phyloP scores from a whole-genome alignment of 2,888 invertebrate species.

The Hedya salicella region DNA sequence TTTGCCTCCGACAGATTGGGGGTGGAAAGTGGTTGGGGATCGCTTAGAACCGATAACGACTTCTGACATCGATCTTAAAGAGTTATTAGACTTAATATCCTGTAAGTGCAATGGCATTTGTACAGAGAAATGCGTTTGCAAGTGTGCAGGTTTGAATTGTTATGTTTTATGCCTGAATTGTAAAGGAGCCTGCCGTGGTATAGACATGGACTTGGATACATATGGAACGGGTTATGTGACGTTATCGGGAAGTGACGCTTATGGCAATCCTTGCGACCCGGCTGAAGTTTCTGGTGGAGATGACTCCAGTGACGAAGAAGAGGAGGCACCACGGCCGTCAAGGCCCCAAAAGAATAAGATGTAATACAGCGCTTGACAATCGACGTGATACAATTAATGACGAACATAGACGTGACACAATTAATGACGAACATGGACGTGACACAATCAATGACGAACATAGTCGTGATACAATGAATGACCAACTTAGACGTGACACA shows the following conservation, averaged over 20 bases:
- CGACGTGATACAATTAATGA: neutral
- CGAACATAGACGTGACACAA: too few relatives aligned
- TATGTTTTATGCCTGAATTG: slow-evolving; percentile 11
- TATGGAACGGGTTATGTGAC: neutral
- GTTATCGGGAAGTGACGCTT: neutral
- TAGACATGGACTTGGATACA: slow-evolving; percentile 2
- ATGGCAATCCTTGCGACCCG: neutral
- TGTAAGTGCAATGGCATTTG: slow-evolving; percentile 10
- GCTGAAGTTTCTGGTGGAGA: neutral
- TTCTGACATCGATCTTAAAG: neutral
- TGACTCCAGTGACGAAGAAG: neutral
- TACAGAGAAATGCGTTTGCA: slow-evolving; percentile 3
- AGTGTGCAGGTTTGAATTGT: slow-evolving; percentile 5
- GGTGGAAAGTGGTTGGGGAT: neutral
- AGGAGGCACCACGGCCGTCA: neutral
- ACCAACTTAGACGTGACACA: too few relatives aligned
- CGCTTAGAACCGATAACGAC: slow-evolving; percentile 13
- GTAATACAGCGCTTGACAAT: too few relatives aligned
- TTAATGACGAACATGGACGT: too few relatives aligned
- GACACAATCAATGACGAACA: too few relatives aligned
- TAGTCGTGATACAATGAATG: too few relatives aligned
- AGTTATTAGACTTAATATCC: neutral
- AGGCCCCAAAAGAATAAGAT: neutral
- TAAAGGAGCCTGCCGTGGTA: slow-evolving; percentile 10
- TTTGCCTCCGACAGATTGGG: slow-evolving; percentile 11